Conservation (phyloP, 2,888 invertebrate genomes). For the Vesta saturnalis region DNA sequence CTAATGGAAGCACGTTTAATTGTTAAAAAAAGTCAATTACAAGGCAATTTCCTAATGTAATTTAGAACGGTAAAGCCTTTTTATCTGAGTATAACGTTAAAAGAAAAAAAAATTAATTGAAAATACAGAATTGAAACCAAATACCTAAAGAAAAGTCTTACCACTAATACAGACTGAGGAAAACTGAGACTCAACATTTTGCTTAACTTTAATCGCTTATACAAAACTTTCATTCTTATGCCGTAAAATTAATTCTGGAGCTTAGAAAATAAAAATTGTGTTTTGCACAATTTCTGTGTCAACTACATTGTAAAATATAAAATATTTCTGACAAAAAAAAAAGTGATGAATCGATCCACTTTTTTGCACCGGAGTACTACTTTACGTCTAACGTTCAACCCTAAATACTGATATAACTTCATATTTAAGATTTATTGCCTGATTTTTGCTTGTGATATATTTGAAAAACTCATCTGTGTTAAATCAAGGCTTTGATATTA, state of each 20-base stretch:
- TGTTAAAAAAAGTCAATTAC: background rate
- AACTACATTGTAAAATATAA: background rate
- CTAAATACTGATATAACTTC: background rate
- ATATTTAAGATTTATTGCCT: background rate
- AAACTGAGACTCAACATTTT: background rate
- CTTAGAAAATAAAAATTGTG: background rate
- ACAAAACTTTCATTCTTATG: too few relatives aligned
- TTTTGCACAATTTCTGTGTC: background rate
- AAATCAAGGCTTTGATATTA: background rate
- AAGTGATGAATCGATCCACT: background rate
- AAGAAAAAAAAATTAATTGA: background rate
- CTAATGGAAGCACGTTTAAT: background rate
- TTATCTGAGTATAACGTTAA: background rate
- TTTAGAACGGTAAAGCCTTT: background rate
- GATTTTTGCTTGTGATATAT: background rate
- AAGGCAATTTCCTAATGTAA: background rate
- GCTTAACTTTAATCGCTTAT: background rate
- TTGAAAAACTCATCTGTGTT: background rate
- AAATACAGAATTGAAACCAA: background rate
- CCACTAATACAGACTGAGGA: background rate
- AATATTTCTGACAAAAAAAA: background rate
- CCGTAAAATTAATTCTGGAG: background rate
- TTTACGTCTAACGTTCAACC: background rate
- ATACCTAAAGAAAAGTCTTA: background rate
- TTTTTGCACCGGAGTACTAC: conserved; percentile 1